Evolutionary conservation across 1,140 invertebrate genomes (phyloP).

Genomic region (Bactericera cockerelli): DNA sequence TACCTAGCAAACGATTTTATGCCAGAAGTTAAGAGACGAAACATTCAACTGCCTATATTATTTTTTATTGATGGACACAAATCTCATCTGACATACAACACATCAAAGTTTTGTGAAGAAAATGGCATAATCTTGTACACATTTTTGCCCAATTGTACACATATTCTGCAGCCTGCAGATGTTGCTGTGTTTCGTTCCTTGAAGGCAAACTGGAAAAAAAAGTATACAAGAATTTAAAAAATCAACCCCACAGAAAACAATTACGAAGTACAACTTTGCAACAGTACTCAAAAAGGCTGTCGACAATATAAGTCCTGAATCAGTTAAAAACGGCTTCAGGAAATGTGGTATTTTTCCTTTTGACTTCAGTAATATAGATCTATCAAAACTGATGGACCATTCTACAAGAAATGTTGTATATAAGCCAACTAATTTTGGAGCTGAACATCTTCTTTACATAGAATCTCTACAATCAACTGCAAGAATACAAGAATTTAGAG

Average conservation of each 20-base stretch:
- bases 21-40: no score
- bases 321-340: neutral
- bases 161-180: constrained; percentile 31
- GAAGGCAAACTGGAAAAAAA: constrained; percentile 27
- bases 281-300: constrained; percentile 13
- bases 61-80: constrained; percentile 31
- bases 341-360: neutral
- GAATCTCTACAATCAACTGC: no score
- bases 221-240: constrained; percentile 18
- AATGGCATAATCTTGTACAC: constrained; percentile 29
- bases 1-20: constrained; percentile 26
- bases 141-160: constrained; percentile 30
- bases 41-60: no score
- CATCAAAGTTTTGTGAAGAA: constrained; percentile 28
- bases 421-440: no score
- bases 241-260: constrained; percentile 18
- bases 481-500: no score
- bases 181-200: constrained; percentile 27
- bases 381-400: no score
- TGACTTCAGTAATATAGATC: no score
- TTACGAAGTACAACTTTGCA: constrained; percentile 16
- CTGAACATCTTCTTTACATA: no score
- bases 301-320: neutral
- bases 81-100: constrained; percentile 27
- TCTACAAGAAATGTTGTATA: no score